These are phyloP conservation scores for Gymnocypris eckloni DNA, from an alignment of 2,797 vertebrate genomes.

Conservation along the genomic window DNA sequence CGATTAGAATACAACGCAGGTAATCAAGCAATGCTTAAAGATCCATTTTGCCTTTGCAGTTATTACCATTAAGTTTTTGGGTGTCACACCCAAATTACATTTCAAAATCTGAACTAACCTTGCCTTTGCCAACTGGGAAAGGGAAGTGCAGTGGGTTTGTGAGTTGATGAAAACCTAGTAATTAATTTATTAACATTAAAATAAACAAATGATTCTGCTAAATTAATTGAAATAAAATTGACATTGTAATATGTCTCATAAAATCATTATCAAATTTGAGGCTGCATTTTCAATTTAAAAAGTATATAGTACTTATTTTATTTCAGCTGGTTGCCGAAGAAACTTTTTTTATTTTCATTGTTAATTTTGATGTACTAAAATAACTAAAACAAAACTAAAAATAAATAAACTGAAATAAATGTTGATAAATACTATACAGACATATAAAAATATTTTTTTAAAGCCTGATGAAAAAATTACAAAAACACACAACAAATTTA, in stretches of 20 bases:
- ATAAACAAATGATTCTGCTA: too few species aligned
- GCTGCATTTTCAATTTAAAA: too few species aligned
- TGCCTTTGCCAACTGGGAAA: neutral
- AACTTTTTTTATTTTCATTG: too few species aligned
- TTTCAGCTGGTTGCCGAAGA: too few species aligned
- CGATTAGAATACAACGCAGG: constrained; percentile 78
- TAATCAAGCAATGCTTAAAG: constrained; percentile 56
- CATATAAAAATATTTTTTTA: too few species aligned
- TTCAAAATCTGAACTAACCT: neutral
- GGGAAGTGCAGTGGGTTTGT: neutral
- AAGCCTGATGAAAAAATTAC: neutral
- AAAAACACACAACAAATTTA: neutral
- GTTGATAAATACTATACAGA: too few species aligned
- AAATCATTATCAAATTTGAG: too few species aligned
- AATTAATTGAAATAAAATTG: too few species aligned
- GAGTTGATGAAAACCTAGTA: neutral
- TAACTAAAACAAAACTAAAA: too few species aligned
- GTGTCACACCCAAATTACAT: neutral
- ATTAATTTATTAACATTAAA: neutral
- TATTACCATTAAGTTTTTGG: neutral
- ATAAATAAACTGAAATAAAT: too few species aligned
- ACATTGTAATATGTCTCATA: too few species aligned
- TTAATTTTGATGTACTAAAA: too few species aligned
- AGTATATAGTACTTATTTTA: neutral
- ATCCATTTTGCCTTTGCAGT: neutral